phyloP scores from a whole-genome alignment of 2,113 vertebrate genomes.

The Hemiscyllium ocellatum region DNA sequence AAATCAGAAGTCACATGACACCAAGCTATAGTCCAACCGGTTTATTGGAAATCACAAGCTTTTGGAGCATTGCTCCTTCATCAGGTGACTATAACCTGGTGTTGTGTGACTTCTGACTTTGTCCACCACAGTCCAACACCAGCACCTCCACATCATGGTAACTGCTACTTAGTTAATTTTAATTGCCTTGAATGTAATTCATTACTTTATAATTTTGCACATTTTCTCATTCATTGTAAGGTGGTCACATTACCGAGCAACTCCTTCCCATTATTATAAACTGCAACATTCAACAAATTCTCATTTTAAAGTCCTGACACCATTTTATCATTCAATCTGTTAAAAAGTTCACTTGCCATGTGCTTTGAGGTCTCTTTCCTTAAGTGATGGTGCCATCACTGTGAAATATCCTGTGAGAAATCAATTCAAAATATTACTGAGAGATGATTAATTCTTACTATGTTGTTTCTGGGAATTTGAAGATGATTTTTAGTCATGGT shows the following conservation, averaged over 20 bases:
- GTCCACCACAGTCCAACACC: no score
- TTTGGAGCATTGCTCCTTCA: no score
- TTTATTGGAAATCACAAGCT: no score
- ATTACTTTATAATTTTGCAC: neutral
- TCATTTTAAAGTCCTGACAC: neutral
- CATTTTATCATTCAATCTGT: neutral
- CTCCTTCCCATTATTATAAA: neutral
- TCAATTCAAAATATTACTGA: neutral
- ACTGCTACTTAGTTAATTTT: neutral
- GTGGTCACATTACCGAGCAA: neutral
- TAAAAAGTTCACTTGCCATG: neutral
- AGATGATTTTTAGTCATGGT: neutral
- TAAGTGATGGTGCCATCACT: neutral
- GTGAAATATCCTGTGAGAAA: neutral
- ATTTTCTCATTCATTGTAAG: neutral
- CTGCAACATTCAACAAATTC: neutral
- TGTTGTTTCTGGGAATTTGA: neutral
- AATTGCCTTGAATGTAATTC: neutral
- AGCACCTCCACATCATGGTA: neutral
- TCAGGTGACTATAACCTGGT: no score
- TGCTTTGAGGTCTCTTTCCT: neutral
- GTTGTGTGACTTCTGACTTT: no score
- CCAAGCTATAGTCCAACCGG: no score
- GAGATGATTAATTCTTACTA: neutral
- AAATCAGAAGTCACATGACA: no score